Evolutionary conservation across 2,797 vertebrate genomes (phyloP).

Genomic region (Brachyalestes nurse): DNA sequence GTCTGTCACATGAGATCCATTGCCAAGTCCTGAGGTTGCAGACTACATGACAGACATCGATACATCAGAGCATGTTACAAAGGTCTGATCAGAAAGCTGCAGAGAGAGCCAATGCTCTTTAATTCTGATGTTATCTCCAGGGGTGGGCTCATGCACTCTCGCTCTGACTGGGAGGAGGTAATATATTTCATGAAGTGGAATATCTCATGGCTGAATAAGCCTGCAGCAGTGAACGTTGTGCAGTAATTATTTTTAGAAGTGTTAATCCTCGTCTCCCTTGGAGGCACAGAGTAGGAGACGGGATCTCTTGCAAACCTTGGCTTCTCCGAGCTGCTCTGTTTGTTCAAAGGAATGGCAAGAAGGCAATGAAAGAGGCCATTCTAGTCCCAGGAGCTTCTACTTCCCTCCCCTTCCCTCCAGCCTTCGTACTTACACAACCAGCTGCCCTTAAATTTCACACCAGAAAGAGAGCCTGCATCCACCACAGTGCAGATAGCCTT

Average conservation of each 20-base stretch:
- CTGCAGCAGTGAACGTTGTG: constrained; percentile 43
- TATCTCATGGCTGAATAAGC: constrained; percentile 39
- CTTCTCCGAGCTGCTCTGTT: constrained; percentile 63
- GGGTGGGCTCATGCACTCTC: constrained; percentile 20
- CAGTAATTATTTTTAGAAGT: constrained; percentile 59
- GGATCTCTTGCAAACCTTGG: constrained; percentile 68
- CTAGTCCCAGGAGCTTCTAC: constrained; percentile 66
- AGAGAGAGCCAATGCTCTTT: constrained; percentile 29
- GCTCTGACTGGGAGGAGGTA: constrained; percentile 39
- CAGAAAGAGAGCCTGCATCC: constrained; percentile 12
- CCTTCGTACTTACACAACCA: constrained; percentile 58
- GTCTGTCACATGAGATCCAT: constrained; percentile 20
- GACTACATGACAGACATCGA: constrained; percentile 20
- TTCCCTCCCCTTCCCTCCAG: constrained; percentile 52
- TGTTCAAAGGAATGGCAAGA: constrained; percentile 71
- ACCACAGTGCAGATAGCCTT: constrained; percentile 5
- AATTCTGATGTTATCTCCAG: constrained; percentile 37
- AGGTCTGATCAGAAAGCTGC: constrained; percentile 30
- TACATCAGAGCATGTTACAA: constrained; percentile 29
- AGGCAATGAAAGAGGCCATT: constrained; percentile 75
- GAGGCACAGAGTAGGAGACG: constrained; percentile 45
- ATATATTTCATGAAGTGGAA: constrained; percentile 39
- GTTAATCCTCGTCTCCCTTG: constrained; percentile 52
- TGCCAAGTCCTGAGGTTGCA: constrained; percentile 20
- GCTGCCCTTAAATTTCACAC: constrained; percentile 41